Base-by-base conservation (phyloP, 2,113 vertebrate species). In the Australoheros scitulus region DNA sequence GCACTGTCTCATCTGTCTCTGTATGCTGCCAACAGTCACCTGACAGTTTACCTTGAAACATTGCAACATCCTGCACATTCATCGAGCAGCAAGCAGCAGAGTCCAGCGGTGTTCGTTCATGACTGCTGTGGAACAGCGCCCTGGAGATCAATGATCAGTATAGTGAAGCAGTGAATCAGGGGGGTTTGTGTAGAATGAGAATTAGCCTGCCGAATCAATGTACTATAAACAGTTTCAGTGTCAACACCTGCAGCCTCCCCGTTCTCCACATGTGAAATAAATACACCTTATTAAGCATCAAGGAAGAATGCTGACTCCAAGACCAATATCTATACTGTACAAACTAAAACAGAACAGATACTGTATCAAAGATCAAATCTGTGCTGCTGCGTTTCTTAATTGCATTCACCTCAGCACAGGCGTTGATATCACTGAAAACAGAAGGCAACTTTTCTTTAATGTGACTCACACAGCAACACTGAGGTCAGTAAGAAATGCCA, bases 121-220 rank as follows among this genome's bases (percentile, higher is more conserved):
- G 59, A 68, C 80, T 32, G 57, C 24, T 38, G 83, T 61, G 50
- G 77, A 90, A 85, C 80, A 41, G 68, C 60, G 64, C 65, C 80
- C 81, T 8, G 64, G 81, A 88, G 91, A 93, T 92, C 91, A 89
- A 91, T 92, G 85, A 68, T 65, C 9, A 1, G 26, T 14, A 26
- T 29, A 8, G 61, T 60, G 70, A 68, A 38, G 55, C 26, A 32
- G 58, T 82, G 68, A 89, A 83, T 84, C 17, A 4, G 64, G 60
- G 59, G 59, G 81, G 76, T 11, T 72, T 56, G 61, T 70, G 76
- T 77, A 65, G 84, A 87, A 91, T 89, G 79, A 85, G 75, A 92
- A 92, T 92, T 68, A 86, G 81, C 79, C 61, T 77, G 57, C 18
- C 52, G 76, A 63, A 90, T 90, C 91, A 81, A 93, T 93, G 78